Conservation (phyloP, 2,113 vertebrate genomes). For the Columbina picui region DNA sequence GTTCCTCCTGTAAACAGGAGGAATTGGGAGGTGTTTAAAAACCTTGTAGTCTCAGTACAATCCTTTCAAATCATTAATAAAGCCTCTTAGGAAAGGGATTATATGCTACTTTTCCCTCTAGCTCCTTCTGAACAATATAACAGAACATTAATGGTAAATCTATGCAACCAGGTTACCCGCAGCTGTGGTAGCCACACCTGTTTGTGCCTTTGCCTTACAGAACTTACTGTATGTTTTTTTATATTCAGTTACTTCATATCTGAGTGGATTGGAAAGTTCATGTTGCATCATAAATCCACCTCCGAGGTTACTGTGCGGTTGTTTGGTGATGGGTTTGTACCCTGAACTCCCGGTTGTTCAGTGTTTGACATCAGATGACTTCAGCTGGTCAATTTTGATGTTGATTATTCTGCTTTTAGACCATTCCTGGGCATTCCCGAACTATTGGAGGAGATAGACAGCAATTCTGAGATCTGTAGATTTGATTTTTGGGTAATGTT, state of each 20-base stretch:
- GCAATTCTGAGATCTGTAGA: neutral
- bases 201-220: constrained; percentile 37
- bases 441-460: neutral
- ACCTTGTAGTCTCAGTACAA: rapidly evolving
- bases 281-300: neutral
- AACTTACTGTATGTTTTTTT: neutral
- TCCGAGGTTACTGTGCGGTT: neutral
- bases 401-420: neutral
- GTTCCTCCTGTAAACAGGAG: neutral
- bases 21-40: neutral
- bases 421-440: neutral
- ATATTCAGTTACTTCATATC: neutral
- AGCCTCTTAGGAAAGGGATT: neutral
- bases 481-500: neutral
- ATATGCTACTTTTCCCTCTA: too few relatives aligned
- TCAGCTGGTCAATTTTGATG: neutral
- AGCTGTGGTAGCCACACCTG: neutral
- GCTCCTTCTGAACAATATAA: neutral
- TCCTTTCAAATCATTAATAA: neutral
- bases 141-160: neutral
- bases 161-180: constrained; percentile 20
- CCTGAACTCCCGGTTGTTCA: neutral
- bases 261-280: neutral
- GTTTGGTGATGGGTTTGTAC: neutral
- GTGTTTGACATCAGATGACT: neutral